phyloP scores from a whole-genome alignment of 2,797 vertebrate species.

The Alcedo atthis region DNA sequence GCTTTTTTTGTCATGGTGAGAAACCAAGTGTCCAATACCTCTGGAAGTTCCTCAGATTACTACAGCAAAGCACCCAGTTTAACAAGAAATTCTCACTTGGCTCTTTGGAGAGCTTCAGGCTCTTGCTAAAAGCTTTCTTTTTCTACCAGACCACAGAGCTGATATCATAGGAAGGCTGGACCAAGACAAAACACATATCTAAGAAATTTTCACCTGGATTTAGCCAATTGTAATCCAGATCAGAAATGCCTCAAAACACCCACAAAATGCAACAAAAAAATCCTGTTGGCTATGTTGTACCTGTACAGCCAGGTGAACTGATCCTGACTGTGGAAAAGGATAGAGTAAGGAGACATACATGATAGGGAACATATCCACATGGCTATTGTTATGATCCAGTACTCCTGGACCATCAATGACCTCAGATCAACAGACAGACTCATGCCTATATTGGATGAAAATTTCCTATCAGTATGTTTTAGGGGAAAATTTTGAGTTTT shows the following conservation, averaged over 20 bases:
- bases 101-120: not conserved
- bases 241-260: not conserved
- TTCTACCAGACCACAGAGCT: not conserved
- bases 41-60: not conserved
- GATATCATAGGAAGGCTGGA: not conserved
- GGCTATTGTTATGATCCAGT: not conserved
- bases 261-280: not conserved
- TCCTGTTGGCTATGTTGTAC: not conserved
- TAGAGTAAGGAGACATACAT: not conserved
- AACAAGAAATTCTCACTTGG: not conserved
- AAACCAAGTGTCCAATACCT: not conserved
- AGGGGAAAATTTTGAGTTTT: not conserved
- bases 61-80: not conserved
- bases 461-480: not conserved
- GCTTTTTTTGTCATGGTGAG: not conserved
- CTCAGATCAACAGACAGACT: not conserved
- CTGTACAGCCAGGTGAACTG: not conserved
- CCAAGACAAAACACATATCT: not conserved
- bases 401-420: not conserved
- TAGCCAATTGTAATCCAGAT: not conserved
- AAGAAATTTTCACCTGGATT: not conserved
- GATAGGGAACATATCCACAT: not conserved
- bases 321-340: not conserved
- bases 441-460: not conserved
- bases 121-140: not conserved